Base-by-base conservation (phyloP, 2,888 invertebrate species). In the Incurvaria masculella region DNA sequence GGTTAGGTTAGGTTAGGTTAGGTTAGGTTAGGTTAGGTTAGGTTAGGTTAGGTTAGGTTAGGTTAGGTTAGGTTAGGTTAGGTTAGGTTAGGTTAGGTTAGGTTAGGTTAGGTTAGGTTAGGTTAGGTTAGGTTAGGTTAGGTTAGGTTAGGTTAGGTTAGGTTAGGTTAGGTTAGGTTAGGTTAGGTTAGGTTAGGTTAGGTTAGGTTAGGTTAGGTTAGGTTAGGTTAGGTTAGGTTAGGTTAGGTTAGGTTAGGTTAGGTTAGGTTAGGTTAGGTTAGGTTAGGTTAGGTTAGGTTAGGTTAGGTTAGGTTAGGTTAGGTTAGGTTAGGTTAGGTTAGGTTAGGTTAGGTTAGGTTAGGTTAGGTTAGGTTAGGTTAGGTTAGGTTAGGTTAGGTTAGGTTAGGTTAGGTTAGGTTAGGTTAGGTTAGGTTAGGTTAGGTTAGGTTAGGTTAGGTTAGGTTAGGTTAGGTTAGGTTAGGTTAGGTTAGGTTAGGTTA, bases 141-240 rank as follows among this genome's bases (percentile, higher is more conserved):
- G 38, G 45, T 33, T 45, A 50, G 50, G 50, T 50, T 50, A 50
- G 50, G 50, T 50, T 50, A 50, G 50, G 50, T 50, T 50, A 50
- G 50, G 50, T 50, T 50, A 50, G 47, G 50, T 50, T 50, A 45
- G 50, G 50, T 47, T 50, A 47, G 47, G 50, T 50, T 50, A 50
- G 47, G 47, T 47, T 47, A 50, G 47, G 50, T 50, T 47, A 47
- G 50, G 50, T 50, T 50, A 50, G 50, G 50, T 50, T 50, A 51
- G 48, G 48, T 48, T 48, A 51, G 51, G 48, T 48, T 51, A 51
- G 48, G 51, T 51, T 51, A 51, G 50, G 51, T 51, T 51, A 51
- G 51, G 51, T 48, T 51, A 51, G 48, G 51, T 49, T 49, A 49
- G 49, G 49, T 46, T 47, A 49, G 49, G 47, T 49, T 49, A 49